Conservation (phyloP, 1,140 invertebrate species). For the Eciton burchellii region DNA sequence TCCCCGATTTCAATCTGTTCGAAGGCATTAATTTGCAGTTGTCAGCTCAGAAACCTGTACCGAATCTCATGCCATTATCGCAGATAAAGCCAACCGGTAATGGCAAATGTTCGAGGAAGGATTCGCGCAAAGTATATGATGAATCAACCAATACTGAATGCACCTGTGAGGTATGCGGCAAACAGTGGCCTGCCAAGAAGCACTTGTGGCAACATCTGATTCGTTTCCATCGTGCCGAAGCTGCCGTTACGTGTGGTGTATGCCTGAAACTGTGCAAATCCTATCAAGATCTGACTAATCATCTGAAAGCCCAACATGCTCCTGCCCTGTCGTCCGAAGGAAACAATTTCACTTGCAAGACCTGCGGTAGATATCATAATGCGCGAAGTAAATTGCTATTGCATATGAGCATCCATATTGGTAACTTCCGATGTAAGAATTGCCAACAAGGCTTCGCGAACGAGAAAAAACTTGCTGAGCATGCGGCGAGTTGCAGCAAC, state of each 20-base stretch:
- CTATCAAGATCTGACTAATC: slow-evolving; percentile 86
- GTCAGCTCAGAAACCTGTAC: slow-evolving; percentile 81
- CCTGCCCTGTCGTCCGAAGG: slow-evolving; percentile 85
- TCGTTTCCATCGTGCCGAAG: slow-evolving; percentile 86
- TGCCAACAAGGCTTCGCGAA: slow-evolving; percentile 80
- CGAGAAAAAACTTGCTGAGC: slow-evolving; percentile 79
- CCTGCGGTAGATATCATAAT: slow-evolving; percentile 87
- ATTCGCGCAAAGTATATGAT: slow-evolving; percentile 84
- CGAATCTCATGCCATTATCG: slow-evolving; percentile 81
- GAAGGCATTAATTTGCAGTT: slow-evolving; percentile 84
- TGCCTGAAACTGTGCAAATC: slow-evolving; percentile 86
- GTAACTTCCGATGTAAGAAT: slow-evolving; percentile 79
- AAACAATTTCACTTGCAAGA: slow-evolving; percentile 88
- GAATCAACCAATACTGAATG: slow-evolving; percentile 84
- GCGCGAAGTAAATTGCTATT: slow-evolving; percentile 87
- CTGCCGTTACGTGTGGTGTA: slow-evolving; percentile 88
- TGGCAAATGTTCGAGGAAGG: slow-evolving; percentile 83
- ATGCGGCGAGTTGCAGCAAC: slow-evolving; percentile 75
- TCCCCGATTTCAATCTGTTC: slow-evolving; percentile 84
- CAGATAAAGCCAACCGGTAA: slow-evolving; percentile 72
- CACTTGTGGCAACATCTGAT: slow-evolving; percentile 89
- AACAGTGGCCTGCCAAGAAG: slow-evolving; percentile 88
- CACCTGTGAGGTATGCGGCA: slow-evolving; percentile 87
- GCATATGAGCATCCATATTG: slow-evolving; percentile 87
- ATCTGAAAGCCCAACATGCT: slow-evolving; percentile 86